These are phyloP conservation scores for Phrynosoma blainvillii DNA, from an alignment of 2,113 vertebrate species.

Conservation along the genomic window DNA sequence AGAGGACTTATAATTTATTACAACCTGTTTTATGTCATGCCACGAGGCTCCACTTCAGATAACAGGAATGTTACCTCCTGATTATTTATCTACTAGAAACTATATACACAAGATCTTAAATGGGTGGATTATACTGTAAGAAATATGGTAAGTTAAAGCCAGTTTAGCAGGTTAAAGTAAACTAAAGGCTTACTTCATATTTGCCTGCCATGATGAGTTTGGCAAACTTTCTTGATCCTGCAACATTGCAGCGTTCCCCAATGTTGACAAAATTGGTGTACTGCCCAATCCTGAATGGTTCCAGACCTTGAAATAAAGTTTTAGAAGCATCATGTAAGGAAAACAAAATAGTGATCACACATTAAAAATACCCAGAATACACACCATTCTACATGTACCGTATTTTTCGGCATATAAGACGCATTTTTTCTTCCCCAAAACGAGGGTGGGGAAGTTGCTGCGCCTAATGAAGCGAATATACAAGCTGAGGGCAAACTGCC, in stretches of 20 bases:
- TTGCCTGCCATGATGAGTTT: constrained; percentile 92
- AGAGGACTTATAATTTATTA: neutral
- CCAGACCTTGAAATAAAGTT: constrained; percentile 83
- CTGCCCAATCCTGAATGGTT: constrained; percentile 91
- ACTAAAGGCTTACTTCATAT: constrained; percentile 85
- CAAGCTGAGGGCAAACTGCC: too few relatives aligned
- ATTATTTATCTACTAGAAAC: neutral
- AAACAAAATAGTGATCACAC: neutral
- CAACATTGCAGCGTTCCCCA: constrained; percentile 96
- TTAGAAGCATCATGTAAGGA: constrained; percentile 12
- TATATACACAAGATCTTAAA: constrained; percentile 11
- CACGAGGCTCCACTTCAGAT: neutral
- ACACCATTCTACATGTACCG: too few relatives aligned
- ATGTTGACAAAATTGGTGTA: constrained; percentile 99
- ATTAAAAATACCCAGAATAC: too few relatives aligned
- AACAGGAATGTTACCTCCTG: neutral
- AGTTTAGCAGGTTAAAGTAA: neutral
- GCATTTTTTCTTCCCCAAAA: too few relatives aligned
- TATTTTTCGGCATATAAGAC: too few relatives aligned
- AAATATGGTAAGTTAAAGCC: neutral
- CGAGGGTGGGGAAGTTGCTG: too few relatives aligned
- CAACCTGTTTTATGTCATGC: neutral
- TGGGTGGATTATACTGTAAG: neutral
- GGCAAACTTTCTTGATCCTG: constrained; percentile 93
- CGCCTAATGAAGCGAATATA: too few relatives aligned